Evolutionary conservation across 1,140 invertebrate species (phyloP).

Genomic region (Drosophila hydei): DNA sequence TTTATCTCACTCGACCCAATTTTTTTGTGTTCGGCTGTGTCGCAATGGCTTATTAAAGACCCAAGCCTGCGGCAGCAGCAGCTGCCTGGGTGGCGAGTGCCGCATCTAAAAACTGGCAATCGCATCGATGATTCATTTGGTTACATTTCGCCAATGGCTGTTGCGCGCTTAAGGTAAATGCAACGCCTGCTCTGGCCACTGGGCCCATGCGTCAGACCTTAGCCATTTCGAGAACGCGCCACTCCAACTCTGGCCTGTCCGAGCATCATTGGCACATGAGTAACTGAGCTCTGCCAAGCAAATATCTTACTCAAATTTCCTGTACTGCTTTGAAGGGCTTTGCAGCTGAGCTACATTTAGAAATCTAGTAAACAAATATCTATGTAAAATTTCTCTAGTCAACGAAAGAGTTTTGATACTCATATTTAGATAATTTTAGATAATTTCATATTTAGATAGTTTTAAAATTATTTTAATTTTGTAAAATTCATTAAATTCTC

Average conservation of each 20-base stretch:
- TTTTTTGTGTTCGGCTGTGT: slow-evolving; percentile 39
- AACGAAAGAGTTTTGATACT: too few species aligned
- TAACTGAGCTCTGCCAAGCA: background rate
- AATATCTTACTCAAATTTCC: background rate
- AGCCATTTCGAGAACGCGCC: slow-evolving; percentile 45
- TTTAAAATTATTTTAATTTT: too few species aligned
- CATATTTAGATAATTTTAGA: too few species aligned
- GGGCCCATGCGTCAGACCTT: slow-evolving; percentile 64
- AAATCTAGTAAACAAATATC: too few species aligned
- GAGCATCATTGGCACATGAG: slow-evolving; percentile 9
- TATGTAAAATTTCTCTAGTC: too few species aligned
- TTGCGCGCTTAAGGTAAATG: slow-evolving; percentile 37
- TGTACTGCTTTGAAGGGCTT: too few species aligned
- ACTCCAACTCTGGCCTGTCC: slow-evolving; percentile 2
- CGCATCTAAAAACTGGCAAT: slow-evolving; percentile 9
- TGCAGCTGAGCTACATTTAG: too few species aligned
- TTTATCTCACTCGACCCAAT: slow-evolving; percentile 79
- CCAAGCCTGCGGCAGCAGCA: slow-evolving; percentile 9
- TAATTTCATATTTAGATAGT: too few species aligned
- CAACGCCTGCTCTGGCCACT: slow-evolving; percentile 24
- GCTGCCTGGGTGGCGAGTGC: slow-evolving; percentile 32
- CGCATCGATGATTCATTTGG: slow-evolving; percentile 64
- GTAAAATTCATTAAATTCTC: too few species aligned
- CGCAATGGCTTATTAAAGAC: slow-evolving; percentile 68
- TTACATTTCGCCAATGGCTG: slow-evolving; percentile 60